A percentile compares a stretch with the other conserved stretches of the same genome.
These are phyloP conservation scores for Cynaeus angustus DNA, from an alignment of 2,888 invertebrate genomes.

Conservation along the genomic window DNA sequence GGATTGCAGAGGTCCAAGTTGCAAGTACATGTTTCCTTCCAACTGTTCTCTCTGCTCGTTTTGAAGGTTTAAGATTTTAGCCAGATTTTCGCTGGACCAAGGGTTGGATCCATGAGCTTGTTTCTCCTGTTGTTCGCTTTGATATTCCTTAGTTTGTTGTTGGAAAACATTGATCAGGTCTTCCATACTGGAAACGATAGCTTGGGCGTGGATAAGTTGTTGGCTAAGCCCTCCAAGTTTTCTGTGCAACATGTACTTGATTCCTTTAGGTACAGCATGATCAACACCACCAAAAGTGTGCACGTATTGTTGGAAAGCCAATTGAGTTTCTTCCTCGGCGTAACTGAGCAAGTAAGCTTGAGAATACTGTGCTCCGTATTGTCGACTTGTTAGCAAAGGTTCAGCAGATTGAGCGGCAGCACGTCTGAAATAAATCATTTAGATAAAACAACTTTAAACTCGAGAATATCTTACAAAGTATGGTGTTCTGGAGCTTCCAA, in stretches of 20 bases:
- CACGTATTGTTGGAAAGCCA: constrained; percentile 69
- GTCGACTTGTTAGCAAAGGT: constrained; percentile 66
- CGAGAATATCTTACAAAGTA: constrained; percentile 71
- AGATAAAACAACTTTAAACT: too few relatives aligned
- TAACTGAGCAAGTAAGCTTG: constrained; percentile 70
- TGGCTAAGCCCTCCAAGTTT: constrained; percentile 68
- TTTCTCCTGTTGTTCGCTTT: constrained; percentile 56
- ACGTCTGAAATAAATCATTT: constrained; percentile 60
- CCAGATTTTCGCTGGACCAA: constrained; percentile 75
- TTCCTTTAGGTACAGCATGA: constrained; percentile 73
- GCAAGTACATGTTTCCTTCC: constrained; percentile 74
- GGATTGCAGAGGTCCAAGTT: constrained; percentile 70
- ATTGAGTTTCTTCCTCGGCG: constrained; percentile 69
- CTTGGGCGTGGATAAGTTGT: constrained; percentile 60
- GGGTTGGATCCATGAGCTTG: constrained; percentile 52
- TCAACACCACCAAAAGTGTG: constrained; percentile 76
- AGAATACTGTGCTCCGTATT: constrained; percentile 74
- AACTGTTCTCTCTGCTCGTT: constrained; percentile 73
- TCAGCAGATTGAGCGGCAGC: constrained; percentile 69
- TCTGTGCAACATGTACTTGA: constrained; percentile 61
- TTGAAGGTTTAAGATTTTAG: constrained; percentile 75
- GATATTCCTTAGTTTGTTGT: constrained; percentile 62
- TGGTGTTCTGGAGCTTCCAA: constrained; percentile 70
- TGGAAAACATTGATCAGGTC: constrained; percentile 65
- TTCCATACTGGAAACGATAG: constrained; percentile 71